Conservation (phyloP, 1,140 invertebrate species). For the Orussus abietinus region DNA sequence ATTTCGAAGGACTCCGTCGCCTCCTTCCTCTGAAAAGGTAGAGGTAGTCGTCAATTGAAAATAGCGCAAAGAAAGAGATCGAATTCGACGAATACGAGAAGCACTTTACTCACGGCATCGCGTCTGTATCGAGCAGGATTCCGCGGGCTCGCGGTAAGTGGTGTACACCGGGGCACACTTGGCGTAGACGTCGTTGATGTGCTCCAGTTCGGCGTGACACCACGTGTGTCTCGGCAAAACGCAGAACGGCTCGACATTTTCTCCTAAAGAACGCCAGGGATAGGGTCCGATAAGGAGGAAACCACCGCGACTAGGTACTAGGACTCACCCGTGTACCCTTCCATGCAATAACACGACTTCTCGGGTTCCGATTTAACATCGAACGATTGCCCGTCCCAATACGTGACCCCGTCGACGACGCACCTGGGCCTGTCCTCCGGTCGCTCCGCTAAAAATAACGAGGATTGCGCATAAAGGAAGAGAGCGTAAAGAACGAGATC, state of each 20-base stretch:
- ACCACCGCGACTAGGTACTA: constrained; percentile 6
- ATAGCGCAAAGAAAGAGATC: no score
- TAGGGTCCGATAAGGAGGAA: not conserved
- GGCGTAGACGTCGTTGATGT: constrained; percentile 9
- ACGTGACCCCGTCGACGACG: constrained; percentile 28
- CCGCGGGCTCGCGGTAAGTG: constrained; percentile 16
- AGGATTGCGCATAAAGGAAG: no score
- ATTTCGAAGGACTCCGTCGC: no score
- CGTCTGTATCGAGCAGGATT: constrained; percentile 16
- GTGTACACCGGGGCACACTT: constrained; percentile 35
- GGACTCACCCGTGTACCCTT: constrained; percentile 1
- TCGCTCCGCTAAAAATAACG: constrained; percentile 9
- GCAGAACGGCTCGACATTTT: constrained; percentile 37
- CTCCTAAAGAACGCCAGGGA: constrained; percentile 22
- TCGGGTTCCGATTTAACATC: not conserved
- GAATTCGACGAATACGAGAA: no score
- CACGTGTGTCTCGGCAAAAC: not conserved
- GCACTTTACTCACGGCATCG: constrained; percentile 45
- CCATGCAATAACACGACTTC: constrained; percentile 16
- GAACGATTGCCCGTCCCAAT: constrained; percentile 30
- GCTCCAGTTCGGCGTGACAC: constrained; percentile 22
- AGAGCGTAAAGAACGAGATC: no score
- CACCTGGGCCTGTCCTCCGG: constrained; percentile 20
- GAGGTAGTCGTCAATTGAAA: no score
- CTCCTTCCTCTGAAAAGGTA: no score